These are phyloP conservation scores for Melinaea marsaeus DNA, from an alignment of 2,888 invertebrate genomes.

Conservation along the genomic window DNA sequence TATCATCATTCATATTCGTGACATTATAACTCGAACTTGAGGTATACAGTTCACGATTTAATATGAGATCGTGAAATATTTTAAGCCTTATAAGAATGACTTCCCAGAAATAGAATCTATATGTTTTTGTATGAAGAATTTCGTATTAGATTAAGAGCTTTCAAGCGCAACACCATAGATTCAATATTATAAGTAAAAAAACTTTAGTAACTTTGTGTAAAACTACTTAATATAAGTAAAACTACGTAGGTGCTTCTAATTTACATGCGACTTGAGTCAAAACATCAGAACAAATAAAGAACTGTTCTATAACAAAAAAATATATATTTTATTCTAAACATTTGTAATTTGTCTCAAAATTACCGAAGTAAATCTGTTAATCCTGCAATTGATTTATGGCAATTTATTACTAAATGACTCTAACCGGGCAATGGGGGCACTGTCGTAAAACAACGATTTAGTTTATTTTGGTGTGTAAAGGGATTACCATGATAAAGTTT, in stretches of 20 bases:
- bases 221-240: too few species aligned
- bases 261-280: too few species aligned
- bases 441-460: conserved; percentile 3
- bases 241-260: too few species aligned
- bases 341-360: not conserved
- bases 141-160: too few species aligned
- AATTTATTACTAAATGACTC: not conserved
- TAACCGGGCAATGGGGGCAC: conserved; percentile 4
- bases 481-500: not conserved
- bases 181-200: too few species aligned
- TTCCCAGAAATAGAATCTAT: conserved; percentile 9
- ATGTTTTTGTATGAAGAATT: conserved; percentile 1
- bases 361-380: not conserved
- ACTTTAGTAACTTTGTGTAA: too few species aligned
- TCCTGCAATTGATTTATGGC: conserved; percentile 1
- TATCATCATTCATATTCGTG: conserved; percentile 1
- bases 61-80: conserved; percentile 15
- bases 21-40: conserved; percentile 10
- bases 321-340: not conserved
- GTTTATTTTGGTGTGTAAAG: not conserved
- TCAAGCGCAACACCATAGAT: too few species aligned
- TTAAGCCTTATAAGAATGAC: conserved; percentile 17
- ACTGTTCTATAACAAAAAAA: not conserved
- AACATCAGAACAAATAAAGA: too few species aligned
- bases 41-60: conserved; percentile 13